Evolutionary conservation across 2,888 invertebrate species (phyloP).

Genomic region (Xestia xanthographa): DNA sequence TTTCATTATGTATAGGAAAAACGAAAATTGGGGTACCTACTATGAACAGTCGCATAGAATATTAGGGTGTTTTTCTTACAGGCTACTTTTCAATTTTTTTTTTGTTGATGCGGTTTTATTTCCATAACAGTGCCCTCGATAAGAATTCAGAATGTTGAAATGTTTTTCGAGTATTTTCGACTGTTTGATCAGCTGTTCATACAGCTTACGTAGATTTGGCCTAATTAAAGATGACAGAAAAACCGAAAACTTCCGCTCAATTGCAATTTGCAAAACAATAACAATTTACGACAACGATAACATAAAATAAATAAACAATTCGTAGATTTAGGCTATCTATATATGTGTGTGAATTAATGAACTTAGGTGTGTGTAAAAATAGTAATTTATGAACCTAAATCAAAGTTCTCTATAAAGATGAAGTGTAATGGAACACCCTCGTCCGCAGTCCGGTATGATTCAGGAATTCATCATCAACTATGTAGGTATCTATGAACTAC

Average conservation of each 20-base stretch:
- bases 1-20: too few species aligned
- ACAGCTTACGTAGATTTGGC: not conserved
- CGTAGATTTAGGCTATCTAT: too few species aligned
- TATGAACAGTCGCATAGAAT: too few species aligned
- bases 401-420: constrained; percentile 10
- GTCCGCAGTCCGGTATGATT: not conserved
- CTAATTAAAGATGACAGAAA: not conserved
- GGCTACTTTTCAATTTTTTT: not conserved
- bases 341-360: not conserved
- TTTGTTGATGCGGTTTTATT: not conserved
- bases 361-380: not conserved
- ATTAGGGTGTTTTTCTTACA: too few species aligned
- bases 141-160: constrained; percentile 6
- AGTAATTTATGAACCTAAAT: not conserved
- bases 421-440: not conserved
- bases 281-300: not conserved
- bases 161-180: not conserved
- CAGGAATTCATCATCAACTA: not conserved
- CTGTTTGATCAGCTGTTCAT: not conserved
- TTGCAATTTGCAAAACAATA: constrained; percentile 1
- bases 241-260: not conserved
- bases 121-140: not conserved
- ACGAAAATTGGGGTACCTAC: too few species aligned
- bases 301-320: not conserved
- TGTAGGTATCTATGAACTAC: not conserved